Evolutionary conservation across 2,113 vertebrate genomes (phyloP), one percentile per base, ranked within the genome.

Genomic region (Urocynchramus pylzowi): DNA sequence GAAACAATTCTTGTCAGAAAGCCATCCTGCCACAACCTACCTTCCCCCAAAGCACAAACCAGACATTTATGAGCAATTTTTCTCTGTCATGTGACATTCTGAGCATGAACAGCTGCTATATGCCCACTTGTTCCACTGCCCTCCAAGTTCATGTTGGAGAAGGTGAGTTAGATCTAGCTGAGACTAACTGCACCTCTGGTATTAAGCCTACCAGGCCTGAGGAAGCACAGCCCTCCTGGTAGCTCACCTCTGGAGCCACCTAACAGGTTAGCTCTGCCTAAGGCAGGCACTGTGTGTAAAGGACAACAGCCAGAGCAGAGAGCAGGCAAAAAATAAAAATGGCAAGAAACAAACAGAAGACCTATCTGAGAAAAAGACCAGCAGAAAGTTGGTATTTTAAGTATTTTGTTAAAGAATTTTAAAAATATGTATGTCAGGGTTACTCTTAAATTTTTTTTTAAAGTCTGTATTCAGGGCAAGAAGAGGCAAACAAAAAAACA

Each of bases 141-240:
- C 21, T 87, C 9, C 35, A 35, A n/a, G 9, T 2, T 54, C 22
- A 42, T 1, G 5, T 7, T 27, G 35, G 8, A 89, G 28, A 49
- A 23, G 33, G 17, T 0, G 0, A 54, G 49, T 59, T 26, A 2
- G 30, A 56, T 11, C 30, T 27, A 64, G n/a, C 35, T 44, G 42
- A 75, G 28, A 73, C 13, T 11, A 52, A 50, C 14, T 33, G 39
- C 47, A 63, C 19, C 27, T 70, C 56, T 44, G 18, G 2, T 2
- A 27, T 7, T 8, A 50, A 83, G 70, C 21, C 33, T 42, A 50
- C 12, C 16, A 39, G 30, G 30, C 41, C 11, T 20, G 37, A 84
- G n/a, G 59, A 11, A 83, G n/a, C 3, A 1, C 19, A 35, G 28
- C 4, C 10, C 63, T 67, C 41, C 22, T 26, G 10, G 30, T 3